Conservation (phyloP, 2,797 vertebrate species). For the Galago senegalensis region DNA sequence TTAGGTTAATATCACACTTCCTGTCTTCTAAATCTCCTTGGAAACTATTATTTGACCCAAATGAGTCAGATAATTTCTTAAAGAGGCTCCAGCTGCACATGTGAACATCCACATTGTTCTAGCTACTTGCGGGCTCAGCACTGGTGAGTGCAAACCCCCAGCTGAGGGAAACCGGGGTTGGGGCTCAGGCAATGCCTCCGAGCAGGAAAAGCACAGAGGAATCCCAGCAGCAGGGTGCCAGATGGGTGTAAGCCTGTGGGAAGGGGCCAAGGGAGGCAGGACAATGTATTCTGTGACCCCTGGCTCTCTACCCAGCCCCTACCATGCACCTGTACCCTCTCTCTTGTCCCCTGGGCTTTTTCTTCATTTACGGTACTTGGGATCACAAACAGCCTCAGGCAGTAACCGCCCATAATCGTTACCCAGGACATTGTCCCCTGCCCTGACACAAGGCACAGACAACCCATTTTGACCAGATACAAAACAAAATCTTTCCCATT, state of each 20-base stretch:
- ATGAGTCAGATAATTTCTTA: slow-evolving; percentile 78
- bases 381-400: slow-evolving; percentile 2
- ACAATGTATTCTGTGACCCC: not conserved
- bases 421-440: not conserved
- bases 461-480: slow-evolving; percentile 44
- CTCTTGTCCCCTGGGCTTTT: not conserved
- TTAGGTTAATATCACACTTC: slow-evolving; percentile 79
- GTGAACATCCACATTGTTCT: not conserved
- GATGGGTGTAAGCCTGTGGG: not conserved
- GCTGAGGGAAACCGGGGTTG: not conserved
- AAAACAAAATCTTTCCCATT: slow-evolving; percentile 48
- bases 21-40: slow-evolving; percentile 64
- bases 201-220: not conserved
- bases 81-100: slow-evolving; percentile 67
- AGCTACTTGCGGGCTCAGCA: not conserved
- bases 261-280: not conserved
- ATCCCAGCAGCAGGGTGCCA: not conserved
- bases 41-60: slow-evolving; percentile 71
- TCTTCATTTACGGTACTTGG: not conserved
- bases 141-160: not conserved
- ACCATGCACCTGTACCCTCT: not conserved
- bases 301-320: not conserved
- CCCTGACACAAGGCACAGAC: slow-evolving; percentile 19
- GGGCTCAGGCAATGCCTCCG: not conserved
- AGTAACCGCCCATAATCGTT: not conserved